A percentile compares a stretch with the other conserved stretches of the same genome.
Evolutionary conservation across 1,140 invertebrate species (phyloP).

Genomic region (Cyclina sinensis): DNA sequence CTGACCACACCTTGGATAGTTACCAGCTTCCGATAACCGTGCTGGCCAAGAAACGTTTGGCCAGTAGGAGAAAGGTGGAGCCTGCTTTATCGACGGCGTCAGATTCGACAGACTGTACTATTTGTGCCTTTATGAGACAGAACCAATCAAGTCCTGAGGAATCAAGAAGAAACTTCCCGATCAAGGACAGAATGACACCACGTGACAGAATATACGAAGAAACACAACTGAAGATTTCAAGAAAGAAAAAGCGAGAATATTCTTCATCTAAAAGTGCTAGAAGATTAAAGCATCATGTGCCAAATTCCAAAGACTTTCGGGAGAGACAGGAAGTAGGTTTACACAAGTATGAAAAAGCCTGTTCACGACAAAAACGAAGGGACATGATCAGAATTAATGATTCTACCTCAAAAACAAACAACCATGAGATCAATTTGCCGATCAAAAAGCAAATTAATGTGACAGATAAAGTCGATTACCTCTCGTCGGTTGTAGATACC

Average conservation of each 20-base stretch:
- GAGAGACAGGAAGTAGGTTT: neutral
- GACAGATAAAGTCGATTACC: neutral
- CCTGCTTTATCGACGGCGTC: constrained; percentile 55
- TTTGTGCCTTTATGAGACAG: constrained; percentile 67
- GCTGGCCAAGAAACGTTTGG: constrained; percentile 66
- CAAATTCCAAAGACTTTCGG: neutral
- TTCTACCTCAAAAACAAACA: constrained; percentile 37
- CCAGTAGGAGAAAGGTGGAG: constrained; percentile 8
- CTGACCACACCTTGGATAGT: constrained; percentile 68
- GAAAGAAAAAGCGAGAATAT: constrained; percentile 20
- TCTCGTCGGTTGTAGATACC: neutral
- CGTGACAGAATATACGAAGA: neutral
- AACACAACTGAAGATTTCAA: neutral
- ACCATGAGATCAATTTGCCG: neutral
- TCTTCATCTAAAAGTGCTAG: neutral
- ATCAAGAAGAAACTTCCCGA: constrained; percentile 10
- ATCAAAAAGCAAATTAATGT: neutral
- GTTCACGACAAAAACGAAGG: constrained; percentile 7
- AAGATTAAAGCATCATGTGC: neutral
- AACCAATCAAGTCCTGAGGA: constrained; percentile 34
- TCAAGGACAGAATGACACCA: neutral
- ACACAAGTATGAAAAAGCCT: constrained; percentile 48
- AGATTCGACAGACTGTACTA: constrained; percentile 73
- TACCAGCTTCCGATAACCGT: constrained; percentile 72
- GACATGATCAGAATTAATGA: constrained; percentile 23